Evolutionary conservation across 2,888 invertebrate species (phyloP), one percentile per base, ranked within the genome.

Genomic region (Anagyrus pseudococci): DNA sequence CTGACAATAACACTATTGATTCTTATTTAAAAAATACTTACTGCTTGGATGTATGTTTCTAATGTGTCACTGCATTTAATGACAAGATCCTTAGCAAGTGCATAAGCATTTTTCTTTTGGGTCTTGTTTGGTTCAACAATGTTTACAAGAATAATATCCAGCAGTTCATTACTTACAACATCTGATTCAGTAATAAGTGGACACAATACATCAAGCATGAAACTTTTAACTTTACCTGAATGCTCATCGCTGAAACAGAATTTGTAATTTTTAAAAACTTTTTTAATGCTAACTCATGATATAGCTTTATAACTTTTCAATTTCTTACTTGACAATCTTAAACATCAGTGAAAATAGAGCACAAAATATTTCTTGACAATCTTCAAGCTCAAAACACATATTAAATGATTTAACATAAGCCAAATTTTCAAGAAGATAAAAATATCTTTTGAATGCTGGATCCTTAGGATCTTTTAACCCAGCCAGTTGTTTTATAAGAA

Each of bases 351-450:
- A 89, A 83, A 97, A 98, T 1, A 98, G 86, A 15, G 91, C 91
- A 77, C 94, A 94, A 83, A 98, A 97, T 73, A 98, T 96, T 81
- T 96, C 96, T 81, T 97, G 96, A 74, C 94, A 96, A 83, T 98
- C 97, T 80, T 98, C 98, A 62, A 98, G 83, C 81, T 98, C 98
- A 78, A 98, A 95, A 81, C 97, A 98, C 91, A 98, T 98, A 82
- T 98, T 98, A 82, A 98, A 98, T 0, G 96, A 96, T 82, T 98
- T 98, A 40, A 98, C 97, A 81, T 96, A 97, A 0, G 97, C 96
- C 73, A 98, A 84, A 83, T 98, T 98, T 84, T 98, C 98, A 61
- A 98, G 84, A 53, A 98, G 85, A 82, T 98, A 98, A 83, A 98
- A 98, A 82, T 98, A 98, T 70, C 97, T 87, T 81, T 98, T 98